Conservation (phyloP, 2,113 vertebrate genomes). For the Neodontobutis hainanensis region DNA sequence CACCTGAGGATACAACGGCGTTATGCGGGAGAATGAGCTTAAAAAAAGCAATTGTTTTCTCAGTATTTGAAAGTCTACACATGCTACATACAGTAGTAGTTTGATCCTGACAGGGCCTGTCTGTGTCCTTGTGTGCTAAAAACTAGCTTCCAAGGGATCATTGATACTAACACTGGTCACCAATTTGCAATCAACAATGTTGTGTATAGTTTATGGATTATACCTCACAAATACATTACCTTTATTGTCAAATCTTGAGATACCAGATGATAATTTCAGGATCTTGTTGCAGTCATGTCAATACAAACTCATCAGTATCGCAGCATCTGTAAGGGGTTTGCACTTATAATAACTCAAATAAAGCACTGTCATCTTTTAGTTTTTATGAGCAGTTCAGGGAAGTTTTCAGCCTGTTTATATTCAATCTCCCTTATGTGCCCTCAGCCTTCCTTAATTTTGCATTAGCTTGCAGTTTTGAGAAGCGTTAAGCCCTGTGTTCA, state of each 20-base stretch:
- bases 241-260: not conserved
- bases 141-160: too few species aligned
- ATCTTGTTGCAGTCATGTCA: not conserved
- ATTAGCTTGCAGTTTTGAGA: conserved; percentile 52
- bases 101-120: too few species aligned
- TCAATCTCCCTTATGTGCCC: conserved; percentile 49
- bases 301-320: conserved; percentile 38
- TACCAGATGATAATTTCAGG: conserved; percentile 23
- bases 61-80: not conserved
- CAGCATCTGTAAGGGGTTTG: conserved; percentile 51
- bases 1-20: conserved; percentile 31
- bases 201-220: too few species aligned
- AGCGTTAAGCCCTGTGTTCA: conserved; percentile 43
- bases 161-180: too few species aligned
- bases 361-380: conserved; percentile 68
- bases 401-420: conserved; percentile 65
- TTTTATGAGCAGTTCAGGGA: conserved; percentile 74
- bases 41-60: not conserved
- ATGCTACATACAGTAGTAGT: too few species aligned
- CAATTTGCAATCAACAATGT: too few species aligned
- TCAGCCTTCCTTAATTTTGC: conserved; percentile 55
- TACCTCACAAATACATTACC: too few species aligned
- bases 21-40: conserved; percentile 9
- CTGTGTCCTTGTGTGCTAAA: too few species aligned
- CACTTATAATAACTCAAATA: conserved; percentile 70